Evolutionary conservation across 2,113 vertebrate species (phyloP).

Genomic region (Tangachromis dhanisi): DNA sequence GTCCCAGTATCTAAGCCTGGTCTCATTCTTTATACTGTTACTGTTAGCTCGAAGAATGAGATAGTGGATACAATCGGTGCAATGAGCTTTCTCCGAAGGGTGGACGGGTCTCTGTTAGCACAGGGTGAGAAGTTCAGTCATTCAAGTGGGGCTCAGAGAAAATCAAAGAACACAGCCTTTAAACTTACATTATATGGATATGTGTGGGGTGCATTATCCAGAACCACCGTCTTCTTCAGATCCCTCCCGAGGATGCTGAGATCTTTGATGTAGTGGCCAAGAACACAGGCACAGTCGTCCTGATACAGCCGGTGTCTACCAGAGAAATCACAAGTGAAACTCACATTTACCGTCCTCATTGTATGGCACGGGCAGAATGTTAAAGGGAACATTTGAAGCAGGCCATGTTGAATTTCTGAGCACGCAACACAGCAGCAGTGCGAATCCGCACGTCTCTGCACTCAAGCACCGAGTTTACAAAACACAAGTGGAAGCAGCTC

Average conservation of each 20-base stretch:
- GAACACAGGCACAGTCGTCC: constrained; percentile 73
- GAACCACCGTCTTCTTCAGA: constrained; percentile 71
- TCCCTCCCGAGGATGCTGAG: constrained; percentile 71
- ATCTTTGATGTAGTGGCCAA: constrained; percentile 81
- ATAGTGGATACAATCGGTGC: not conserved
- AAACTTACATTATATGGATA: constrained; percentile 73
- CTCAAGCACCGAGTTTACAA: not conserved
- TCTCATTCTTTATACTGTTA: not conserved
- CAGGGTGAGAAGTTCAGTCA: not conserved
- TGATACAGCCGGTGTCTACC: constrained; percentile 75
- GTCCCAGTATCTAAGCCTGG: fast-evolving
- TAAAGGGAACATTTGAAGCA: not conserved
- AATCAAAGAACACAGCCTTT: not conserved
- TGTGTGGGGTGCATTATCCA: constrained; percentile 75
- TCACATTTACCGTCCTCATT: not conserved
- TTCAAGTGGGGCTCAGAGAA: not conserved
- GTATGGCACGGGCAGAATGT: not conserved
- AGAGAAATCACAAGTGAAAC: not conserved
- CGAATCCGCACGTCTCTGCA: not conserved
- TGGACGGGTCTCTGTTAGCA: not conserved
- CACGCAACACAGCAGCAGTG: not conserved
- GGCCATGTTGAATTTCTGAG: not conserved
- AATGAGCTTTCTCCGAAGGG: not conserved
- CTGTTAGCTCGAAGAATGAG: not conserved
- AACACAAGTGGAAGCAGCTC: not conserved